Evolutionary conservation across 2,113 vertebrate species (phyloP).

Genomic region (Amphilophus citrinellus): DNA sequence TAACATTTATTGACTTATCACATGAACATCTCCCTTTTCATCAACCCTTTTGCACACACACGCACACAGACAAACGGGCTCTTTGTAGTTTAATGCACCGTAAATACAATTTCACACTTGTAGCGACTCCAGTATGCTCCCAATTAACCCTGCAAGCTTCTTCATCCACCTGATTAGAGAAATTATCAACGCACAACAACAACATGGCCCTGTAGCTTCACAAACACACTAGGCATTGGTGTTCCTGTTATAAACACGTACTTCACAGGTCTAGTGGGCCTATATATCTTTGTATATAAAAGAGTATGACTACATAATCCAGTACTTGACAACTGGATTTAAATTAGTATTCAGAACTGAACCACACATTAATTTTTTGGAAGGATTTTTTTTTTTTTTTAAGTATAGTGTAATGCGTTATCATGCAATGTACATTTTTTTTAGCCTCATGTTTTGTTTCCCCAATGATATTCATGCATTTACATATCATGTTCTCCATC

Average conservation of each 20-base stretch:
- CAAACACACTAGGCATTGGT: slow-evolving; percentile 2
- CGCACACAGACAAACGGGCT: slow-evolving; percentile 48
- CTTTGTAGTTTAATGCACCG: slow-evolving; percentile 65
- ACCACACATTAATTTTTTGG: neutral
- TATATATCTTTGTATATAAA: neutral
- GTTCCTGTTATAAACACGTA: slow-evolving; percentile 45
- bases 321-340: neutral
- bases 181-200: slow-evolving; percentile 76
- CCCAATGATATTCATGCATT: neutral
- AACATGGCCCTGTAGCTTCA: slow-evolving; percentile 52
- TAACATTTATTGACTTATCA: slow-evolving; percentile 69
- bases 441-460: neutral
- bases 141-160: slow-evolving; percentile 81
- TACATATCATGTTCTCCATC: neutral
- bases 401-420: neutral
- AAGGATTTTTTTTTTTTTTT: neutral
- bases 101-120: slow-evolving; percentile 80
- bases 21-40: slow-evolving; percentile 51
- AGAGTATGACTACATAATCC: neutral
- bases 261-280: neutral
- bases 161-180: slow-evolving; percentile 81
- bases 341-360: neutral
- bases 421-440: neutral
- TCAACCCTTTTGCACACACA: slow-evolving; percentile 42
- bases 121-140: slow-evolving; percentile 72